Evolutionary conservation across 2,888 invertebrate genomes (phyloP).

Genomic region (Drosophila pseudotalamancana): DNA sequence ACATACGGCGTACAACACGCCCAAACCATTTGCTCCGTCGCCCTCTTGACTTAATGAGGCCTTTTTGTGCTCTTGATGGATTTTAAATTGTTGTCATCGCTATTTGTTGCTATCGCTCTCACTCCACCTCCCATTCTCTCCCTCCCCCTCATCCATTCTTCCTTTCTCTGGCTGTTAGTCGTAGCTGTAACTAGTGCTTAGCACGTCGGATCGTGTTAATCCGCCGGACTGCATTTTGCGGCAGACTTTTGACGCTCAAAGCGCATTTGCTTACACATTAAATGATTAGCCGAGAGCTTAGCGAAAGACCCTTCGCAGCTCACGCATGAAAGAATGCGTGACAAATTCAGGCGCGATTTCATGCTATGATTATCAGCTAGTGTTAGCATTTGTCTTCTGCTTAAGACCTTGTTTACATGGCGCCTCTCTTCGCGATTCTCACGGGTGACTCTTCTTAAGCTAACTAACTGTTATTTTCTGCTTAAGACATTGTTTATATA

Average conservation of each 20-base stretch:
- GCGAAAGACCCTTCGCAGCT: neutral
- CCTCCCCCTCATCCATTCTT: neutral
- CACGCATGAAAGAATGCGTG: conserved; percentile 12
- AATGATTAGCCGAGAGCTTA: conserved; percentile 47
- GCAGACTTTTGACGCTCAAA: conserved; percentile 63
- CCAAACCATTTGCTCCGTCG: conserved; percentile 52
- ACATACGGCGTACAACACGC: conserved; percentile 52
- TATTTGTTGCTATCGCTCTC: conserved; percentile 44
- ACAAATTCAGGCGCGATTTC: conserved; percentile 12
- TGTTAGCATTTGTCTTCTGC: too few species aligned
- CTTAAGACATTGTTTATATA: too few species aligned
- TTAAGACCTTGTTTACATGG: too few species aligned
- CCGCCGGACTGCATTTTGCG: conserved; percentile 40
- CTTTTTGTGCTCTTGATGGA: conserved; percentile 81
- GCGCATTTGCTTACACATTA: conserved; percentile 50
- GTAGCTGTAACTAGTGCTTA: neutral
- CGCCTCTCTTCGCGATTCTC: too few species aligned
- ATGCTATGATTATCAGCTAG: too few species aligned
- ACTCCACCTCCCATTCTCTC: neutral
- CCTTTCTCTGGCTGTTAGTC: neutral
- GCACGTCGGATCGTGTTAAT: conserved; percentile 44
- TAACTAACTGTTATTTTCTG: too few species aligned
- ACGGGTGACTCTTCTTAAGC: too few species aligned
- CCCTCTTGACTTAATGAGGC: conserved; percentile 82
- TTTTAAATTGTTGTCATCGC: conserved; percentile 82